Conservation (phyloP, 2,113 vertebrate species). For the Ciconia maguari region DNA sequence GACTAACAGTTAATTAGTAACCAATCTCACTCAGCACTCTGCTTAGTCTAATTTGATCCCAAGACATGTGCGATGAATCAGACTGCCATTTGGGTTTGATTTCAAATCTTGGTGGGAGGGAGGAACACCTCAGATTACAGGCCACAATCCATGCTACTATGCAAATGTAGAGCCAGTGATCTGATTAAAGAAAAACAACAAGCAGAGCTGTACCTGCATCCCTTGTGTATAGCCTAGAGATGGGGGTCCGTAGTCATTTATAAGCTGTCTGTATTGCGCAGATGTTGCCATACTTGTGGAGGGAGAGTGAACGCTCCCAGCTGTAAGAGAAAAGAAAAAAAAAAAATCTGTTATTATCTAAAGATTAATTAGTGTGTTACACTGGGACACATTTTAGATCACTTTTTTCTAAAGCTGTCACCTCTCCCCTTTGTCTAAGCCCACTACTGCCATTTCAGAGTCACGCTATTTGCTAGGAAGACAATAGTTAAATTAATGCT, state of each 20-base stretch:
- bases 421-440: background rate
- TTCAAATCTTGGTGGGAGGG: slow-evolving; percentile 49
- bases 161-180: background rate
- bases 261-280: slow-evolving; percentile 90
- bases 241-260: slow-evolving; percentile 95
- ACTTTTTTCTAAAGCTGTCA: background rate
- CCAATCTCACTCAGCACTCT: slow-evolving; percentile 20
- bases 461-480: background rate
- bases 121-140: slow-evolving; percentile 54
- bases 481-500: background rate
- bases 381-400: background rate
- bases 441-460: background rate
- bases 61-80: slow-evolving; percentile 36
- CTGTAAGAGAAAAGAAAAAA: slow-evolving; percentile 58
- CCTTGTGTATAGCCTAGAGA: slow-evolving; percentile 96
- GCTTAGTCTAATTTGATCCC: slow-evolving; percentile 53
- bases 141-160: background rate
- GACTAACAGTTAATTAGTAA: slow-evolving; percentile 43
- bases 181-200: background rate
- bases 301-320: slow-evolving; percentile 86
- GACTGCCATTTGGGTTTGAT: slow-evolving; percentile 63
- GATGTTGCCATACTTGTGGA: slow-evolving; percentile 89
- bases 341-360: background rate
- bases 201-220: slow-evolving; percentile 40
- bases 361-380: slow-evolving; percentile 12